Evolutionary conservation across 2,888 invertebrate genomes (phyloP), one percentile per base, ranked within the genome.

Genomic region (Eupithecia centaureata): DNA sequence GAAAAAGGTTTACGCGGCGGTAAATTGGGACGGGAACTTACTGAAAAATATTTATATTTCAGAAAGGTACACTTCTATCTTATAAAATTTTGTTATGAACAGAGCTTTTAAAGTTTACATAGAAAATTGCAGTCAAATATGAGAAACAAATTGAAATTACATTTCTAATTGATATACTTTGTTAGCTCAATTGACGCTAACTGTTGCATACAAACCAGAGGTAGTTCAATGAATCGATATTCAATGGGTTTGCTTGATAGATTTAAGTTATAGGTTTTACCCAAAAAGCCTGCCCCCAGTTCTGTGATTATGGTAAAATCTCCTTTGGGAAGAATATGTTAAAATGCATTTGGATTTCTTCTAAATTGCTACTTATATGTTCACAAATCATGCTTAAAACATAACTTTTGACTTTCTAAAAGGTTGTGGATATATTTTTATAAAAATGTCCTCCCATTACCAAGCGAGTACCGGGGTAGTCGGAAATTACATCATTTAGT

Each of bases 401-500:
- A 42, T 54, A 13, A 28, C 51, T 56, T 63, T 63, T 54, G 25
- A 51, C 38, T 47, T 8, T 7, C n/a, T 25, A 56, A 60, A 74
- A 67, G 57, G 64, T 63, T 69, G 67, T 69, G 68, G 66, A 68
- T 70, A 79, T 76, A 70, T 70, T 80, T 77, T 74, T 63, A 71
- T 63, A 71, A 71, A 79, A 78, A 72, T 74, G 76, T 78, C 75
- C 79, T 81, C 67, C 38, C 35, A 15, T 62, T 76, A 73, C 76
- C 70, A 1, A 58, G 38, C 47, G 22, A 22, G 73, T 79, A 78
- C 80, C 12, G 78, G 77, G 75, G 79, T 79, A 82, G 79, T 70
- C 75, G 79, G 80, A 82, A 79, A 79, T 81, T 76, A 79, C 79
- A 74, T 74, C 70, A 77, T 80, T 80, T 77, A 77, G 70, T 73